Percentiles rank a stretch among this genome's conserved stretches.
These are phyloP conservation scores for Lycaon pictus DNA, from an alignment of 2,113 vertebrate genomes.

Conservation along the genomic window DNA sequence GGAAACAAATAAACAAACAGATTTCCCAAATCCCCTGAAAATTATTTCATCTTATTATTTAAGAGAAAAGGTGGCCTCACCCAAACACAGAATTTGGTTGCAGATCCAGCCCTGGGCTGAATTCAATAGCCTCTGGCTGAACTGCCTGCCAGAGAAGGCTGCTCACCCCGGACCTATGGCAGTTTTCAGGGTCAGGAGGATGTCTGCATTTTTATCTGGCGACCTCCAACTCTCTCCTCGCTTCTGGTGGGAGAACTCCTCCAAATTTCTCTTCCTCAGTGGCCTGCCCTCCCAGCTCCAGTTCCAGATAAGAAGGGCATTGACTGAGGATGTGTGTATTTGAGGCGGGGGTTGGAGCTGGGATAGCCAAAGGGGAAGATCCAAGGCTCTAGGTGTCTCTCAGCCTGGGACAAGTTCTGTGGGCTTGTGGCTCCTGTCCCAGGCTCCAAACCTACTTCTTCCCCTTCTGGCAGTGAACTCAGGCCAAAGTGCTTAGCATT, in stretches of 20 bases:
- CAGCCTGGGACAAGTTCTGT: background rate
- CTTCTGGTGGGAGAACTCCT: no score
- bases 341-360: accelerated
- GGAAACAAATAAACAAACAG: background rate
- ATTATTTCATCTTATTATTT: background rate
- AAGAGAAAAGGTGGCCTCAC: background rate
- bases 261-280: background rate
- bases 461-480: background rate
- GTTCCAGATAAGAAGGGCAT: background rate
- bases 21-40: background rate
- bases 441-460: background rate
- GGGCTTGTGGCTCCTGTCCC: background rate
- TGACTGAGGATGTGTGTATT: accelerated
- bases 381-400: background rate
- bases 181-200: background rate
- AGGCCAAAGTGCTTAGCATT: background rate
- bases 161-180: no score
- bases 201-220: no score
- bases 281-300: background rate
- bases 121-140: background rate
- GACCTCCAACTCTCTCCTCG: background rate
- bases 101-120: background rate
- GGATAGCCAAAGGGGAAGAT: no score
- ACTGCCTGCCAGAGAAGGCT: background rate
- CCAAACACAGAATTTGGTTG: background rate